These are phyloP conservation scores for Mionectes olivaceus DNA, from an alignment of 2,797 vertebrate genomes.

Conservation along the genomic window DNA sequence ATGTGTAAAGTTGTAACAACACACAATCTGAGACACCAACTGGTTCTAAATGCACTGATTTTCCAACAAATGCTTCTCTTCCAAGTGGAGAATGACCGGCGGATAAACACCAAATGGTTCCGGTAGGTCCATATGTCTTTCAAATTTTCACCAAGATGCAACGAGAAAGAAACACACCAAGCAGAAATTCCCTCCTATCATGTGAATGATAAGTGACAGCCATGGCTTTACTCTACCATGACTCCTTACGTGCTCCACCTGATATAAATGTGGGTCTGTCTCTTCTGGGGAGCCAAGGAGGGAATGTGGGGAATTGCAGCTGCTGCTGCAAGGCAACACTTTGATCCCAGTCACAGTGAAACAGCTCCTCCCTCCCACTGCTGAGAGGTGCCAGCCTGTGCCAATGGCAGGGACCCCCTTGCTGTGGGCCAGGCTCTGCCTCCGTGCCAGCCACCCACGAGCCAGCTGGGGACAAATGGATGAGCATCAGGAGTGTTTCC, in stretches of 20 bases:
- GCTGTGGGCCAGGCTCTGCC: neutral
- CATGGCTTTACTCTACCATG: accelerated
- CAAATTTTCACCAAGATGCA: neutral
- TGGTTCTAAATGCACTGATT: neutral
- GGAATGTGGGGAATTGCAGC: accelerated
- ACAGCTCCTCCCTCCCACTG: accelerated
- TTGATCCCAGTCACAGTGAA: neutral
- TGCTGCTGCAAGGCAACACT: neutral
- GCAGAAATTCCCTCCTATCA: neutral
- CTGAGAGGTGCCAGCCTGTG: neutral
- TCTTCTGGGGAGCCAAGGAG: neutral
- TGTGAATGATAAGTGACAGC: neutral
- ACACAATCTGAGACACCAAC: neutral
- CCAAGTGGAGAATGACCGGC: neutral
- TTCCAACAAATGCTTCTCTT: neutral
- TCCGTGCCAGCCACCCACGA: neutral
- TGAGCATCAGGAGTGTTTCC: neutral
- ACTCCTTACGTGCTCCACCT: accelerated
- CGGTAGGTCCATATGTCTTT: neutral
- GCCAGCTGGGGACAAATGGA: neutral
- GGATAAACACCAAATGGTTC: neutral
- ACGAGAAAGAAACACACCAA: neutral
- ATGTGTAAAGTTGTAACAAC: neutral
- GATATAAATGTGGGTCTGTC: accelerated
- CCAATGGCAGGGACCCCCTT: neutral